A percentile compares a stretch with the other conserved stretches of the same genome.
phyloP scores from a whole-genome alignment of 1,140 invertebrate genomes.

The Drosophila neocordata region DNA sequence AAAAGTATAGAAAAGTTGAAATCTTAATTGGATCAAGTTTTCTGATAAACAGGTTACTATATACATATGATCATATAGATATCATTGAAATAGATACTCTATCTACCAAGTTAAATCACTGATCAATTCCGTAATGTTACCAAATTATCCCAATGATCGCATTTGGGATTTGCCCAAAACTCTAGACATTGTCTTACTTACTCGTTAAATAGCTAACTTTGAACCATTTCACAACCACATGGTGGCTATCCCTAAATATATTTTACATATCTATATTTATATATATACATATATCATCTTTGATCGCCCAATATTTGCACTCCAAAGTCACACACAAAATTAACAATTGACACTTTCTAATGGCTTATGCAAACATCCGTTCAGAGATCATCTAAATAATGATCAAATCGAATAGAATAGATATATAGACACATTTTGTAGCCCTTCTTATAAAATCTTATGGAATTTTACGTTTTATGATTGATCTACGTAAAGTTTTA shows the following conservation, averaged over 20 bases:
- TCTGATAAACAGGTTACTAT: slow-evolving; percentile 1
- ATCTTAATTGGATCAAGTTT: slow-evolving; percentile 61
- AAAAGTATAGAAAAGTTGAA: slow-evolving; percentile 44
- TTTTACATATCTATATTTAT: too few species aligned
- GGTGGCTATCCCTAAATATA: slow-evolving; percentile 26
- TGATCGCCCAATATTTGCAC: slow-evolving; percentile 42
- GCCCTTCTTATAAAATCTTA: slow-evolving; percentile 37
- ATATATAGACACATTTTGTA: not conserved
- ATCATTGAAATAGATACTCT: not conserved
- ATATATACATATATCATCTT: slow-evolving; percentile 15
- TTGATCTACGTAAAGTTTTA: too few species aligned
- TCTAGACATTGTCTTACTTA: slow-evolving; percentile 26
- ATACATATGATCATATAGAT: not conserved
- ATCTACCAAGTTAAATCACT: not conserved
- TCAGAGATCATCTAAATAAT: slow-evolving; percentile 24
- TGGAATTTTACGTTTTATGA: slow-evolving; percentile 21
- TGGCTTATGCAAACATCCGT: slow-evolving; percentile 46
- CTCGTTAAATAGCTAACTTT: slow-evolving; percentile 18
- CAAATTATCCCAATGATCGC: slow-evolving; percentile 44
- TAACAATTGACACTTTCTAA: slow-evolving; percentile 53
- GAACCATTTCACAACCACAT: slow-evolving; percentile 45
- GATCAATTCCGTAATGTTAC: slow-evolving; percentile 19
- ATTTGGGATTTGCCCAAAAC: slow-evolving; percentile 38
- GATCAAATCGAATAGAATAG: slow-evolving; percentile 20
- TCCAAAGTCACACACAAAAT: slow-evolving; percentile 32